Percentiles rank a stretch among this genome's conserved stretches.
Evolutionary conservation across 2,113 vertebrate species (phyloP).

Genomic region (Laterallus jamaicensis): DNA sequence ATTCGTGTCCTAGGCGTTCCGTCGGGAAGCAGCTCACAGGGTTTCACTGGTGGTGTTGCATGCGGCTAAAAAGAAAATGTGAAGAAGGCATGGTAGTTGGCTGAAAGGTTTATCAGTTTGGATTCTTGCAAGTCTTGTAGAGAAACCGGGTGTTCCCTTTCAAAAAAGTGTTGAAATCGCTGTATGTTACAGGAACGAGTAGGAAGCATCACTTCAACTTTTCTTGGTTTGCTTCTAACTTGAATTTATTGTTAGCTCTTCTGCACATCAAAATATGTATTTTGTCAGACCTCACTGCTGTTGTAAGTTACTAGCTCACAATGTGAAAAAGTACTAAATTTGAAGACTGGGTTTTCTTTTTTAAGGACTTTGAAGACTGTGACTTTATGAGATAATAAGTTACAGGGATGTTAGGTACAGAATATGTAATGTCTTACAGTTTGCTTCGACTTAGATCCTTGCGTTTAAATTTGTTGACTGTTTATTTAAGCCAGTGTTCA

Average conservation of each 20-base stretch:
- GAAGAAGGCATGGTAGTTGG: neutral
- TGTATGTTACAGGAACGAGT: neutral
- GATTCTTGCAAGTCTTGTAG: neutral
- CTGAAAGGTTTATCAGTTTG: neutral
- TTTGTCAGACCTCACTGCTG: neutral
- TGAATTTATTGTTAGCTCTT: neutral
- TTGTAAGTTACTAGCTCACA: neutral
- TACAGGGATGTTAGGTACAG: neutral
- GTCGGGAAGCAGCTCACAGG: rapidly evolving
- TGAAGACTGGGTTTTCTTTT: neutral
- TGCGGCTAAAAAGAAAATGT: neutral
- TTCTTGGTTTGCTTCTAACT: neutral
- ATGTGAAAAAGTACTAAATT: neutral
- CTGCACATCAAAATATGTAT: neutral
- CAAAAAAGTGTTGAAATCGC: neutral
- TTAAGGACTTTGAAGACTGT: neutral
- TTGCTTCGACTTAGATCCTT: neutral
- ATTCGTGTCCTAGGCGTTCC: neutral
- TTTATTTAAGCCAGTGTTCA: neutral
- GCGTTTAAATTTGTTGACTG: neutral
- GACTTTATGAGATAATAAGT: neutral
- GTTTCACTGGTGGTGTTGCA: neutral
- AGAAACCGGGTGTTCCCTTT: neutral
- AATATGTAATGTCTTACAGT: neutral
- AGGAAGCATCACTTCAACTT: neutral